phyloP scores from a whole-genome alignment of 2,797 vertebrate species.

The Psittacula echo region DNA sequence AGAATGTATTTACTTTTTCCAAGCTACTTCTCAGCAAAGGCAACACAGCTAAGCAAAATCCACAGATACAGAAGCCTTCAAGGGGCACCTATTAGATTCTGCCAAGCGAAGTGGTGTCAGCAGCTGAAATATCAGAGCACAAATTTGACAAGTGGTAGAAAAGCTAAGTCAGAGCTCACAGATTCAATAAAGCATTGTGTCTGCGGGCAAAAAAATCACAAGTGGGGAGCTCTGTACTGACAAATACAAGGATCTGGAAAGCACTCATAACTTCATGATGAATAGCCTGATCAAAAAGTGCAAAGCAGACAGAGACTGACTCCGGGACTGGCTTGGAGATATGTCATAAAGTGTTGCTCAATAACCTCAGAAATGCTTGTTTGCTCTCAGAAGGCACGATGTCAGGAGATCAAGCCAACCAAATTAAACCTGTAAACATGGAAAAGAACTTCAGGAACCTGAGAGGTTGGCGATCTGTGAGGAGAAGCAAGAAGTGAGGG shows the following conservation, averaged over 20 bases:
- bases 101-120: background rate
- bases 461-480: background rate
- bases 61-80: background rate
- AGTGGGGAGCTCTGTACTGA: background rate
- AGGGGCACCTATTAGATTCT: background rate
- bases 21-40: background rate
- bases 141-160: slow-evolving; percentile 29
- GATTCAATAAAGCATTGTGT: slow-evolving; percentile 7
- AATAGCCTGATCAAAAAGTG: background rate
- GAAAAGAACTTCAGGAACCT: background rate
- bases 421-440: background rate
- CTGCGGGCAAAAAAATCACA: background rate
- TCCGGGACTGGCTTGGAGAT: background rate
- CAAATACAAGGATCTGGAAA: background rate
- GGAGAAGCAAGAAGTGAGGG: background rate
- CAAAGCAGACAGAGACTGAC: background rate
- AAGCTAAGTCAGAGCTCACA: background rate
- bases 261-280: background rate
- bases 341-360: background rate
- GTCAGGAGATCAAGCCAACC: background rate
- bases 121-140: slow-evolving; percentile 11
- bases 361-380: background rate
- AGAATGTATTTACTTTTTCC: background rate
- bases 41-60: background rate
- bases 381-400: background rate